These are phyloP conservation scores for Psilopsiagon aymara DNA, from an alignment of 2,113 vertebrate genomes.

Conservation along the genomic window DNA sequence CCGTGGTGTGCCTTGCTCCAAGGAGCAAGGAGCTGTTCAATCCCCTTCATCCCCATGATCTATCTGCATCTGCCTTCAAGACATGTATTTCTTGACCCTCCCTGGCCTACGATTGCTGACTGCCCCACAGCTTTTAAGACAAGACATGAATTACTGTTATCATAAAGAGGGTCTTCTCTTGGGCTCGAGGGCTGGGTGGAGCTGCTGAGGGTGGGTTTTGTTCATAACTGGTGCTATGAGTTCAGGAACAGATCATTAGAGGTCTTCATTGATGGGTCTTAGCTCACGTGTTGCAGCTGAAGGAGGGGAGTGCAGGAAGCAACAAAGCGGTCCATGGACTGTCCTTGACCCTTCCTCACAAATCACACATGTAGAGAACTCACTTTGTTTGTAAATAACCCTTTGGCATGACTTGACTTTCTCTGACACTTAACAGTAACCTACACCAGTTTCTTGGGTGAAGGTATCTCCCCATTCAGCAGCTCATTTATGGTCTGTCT, in stretches of 20 bases:
- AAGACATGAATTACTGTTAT: not conserved
- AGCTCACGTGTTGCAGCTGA: not conserved
- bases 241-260: not conserved
- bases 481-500: not conserved
- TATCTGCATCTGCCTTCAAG: not conserved
- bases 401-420: not conserved
- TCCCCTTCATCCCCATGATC: not conserved
- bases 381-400: not conserved
- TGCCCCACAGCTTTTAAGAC: not conserved
- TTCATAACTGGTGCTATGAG: not conserved
- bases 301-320: not conserved
- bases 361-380: not conserved
- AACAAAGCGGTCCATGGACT: not conserved
- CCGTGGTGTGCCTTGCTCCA: not conserved
- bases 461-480: not conserved
- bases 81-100: not conserved
- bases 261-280: not conserved
- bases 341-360: not conserved
- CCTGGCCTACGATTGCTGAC: fast-evolving
- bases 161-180: not conserved
- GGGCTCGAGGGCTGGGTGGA: not conserved
- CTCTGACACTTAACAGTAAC: not conserved
- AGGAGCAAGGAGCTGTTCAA: not conserved
- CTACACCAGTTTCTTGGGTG: not conserved
- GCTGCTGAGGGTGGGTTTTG: not conserved